Percentiles rank a stretch among this genome's conserved stretches.
These are phyloP conservation scores for Nomada goodeniana DNA, from an alignment of 2,888 invertebrate species.

Conservation along the genomic window DNA sequence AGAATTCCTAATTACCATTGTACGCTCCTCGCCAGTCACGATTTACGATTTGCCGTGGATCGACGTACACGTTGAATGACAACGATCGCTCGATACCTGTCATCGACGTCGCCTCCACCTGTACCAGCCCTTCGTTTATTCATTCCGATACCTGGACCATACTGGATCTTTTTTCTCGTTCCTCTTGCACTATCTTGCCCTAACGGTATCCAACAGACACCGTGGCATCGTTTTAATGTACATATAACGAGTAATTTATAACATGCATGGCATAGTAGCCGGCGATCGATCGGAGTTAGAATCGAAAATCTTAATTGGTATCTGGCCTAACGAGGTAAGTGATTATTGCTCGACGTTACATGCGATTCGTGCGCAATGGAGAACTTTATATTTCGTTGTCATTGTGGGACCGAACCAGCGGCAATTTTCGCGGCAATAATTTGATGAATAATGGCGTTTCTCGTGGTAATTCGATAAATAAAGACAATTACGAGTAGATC, in stretches of 20 bases:
- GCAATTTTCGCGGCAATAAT: too few species aligned
- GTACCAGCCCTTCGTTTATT: too few species aligned
- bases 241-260: constrained; percentile 22
- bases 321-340: constrained; percentile 8
- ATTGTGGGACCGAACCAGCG: neutral
- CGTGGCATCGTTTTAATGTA: constrained; percentile 33
- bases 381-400: neutral
- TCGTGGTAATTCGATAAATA: too few species aligned
- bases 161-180: neutral
- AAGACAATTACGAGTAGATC: too few species aligned
- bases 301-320: constrained; percentile 6
- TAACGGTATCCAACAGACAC: constrained; percentile 40
- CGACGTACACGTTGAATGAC: constrained; percentile 48
- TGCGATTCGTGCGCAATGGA: neutral
- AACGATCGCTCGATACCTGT: constrained; percentile 43
- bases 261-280: neutral
- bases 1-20: constrained; percentile 77
- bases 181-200: neutral
- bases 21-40: constrained; percentile 49
- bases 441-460: too few species aligned
- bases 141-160: too few species aligned
- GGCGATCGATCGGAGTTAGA: constrained; percentile 1
- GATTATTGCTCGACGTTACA: constrained; percentile 9
- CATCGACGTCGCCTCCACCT: neutral
- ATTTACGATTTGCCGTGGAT: constrained; percentile 43